Conservation (phyloP, 1,140 invertebrate genomes). For the Oscheius sp. region DNA sequence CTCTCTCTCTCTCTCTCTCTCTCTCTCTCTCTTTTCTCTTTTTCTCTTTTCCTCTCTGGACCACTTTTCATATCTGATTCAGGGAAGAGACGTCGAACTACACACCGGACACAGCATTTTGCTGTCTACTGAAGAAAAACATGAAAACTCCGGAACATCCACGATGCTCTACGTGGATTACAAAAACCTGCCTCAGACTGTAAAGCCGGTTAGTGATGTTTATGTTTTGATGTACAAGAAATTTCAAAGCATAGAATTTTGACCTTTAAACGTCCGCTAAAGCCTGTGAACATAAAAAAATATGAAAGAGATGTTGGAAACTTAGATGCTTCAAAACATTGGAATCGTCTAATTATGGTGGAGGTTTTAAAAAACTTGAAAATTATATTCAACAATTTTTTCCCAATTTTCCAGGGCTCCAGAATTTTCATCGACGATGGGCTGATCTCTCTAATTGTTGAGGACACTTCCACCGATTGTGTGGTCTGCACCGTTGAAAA, state of each 20-base stretch:
- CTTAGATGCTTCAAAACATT: too few relatives aligned
- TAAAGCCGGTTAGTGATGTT: constrained; percentile 67
- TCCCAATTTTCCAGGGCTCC: constrained; percentile 67
- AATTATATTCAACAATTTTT: too few relatives aligned
- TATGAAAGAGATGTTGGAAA: too few relatives aligned
- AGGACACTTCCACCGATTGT: constrained; percentile 61
- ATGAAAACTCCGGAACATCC: constrained; percentile 77
- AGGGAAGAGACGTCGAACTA: constrained; percentile 77
- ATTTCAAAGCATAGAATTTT: too few relatives aligned
- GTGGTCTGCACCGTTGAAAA: constrained; percentile 86
- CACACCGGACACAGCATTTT: constrained; percentile 80
- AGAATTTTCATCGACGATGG: constrained; percentile 92
- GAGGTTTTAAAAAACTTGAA: too few relatives aligned
- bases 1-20: too few relatives aligned
- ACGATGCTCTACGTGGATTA: constrained; percentile 80
- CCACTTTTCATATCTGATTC: neutral
- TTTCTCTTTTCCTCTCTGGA: too few relatives aligned
- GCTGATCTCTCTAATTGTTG: constrained; percentile 85
- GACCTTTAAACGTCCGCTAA: too few relatives aligned
- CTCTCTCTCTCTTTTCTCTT: too few relatives aligned
- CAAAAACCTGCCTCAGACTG: constrained; percentile 89
- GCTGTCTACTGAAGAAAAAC: constrained; percentile 80
- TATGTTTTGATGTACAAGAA: neutral
- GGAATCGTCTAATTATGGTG: too few relatives aligned
- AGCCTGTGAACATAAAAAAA: too few relatives aligned